Conservation (phyloP, 2,888 invertebrate genomes). For the Pyrochroa serraticornis region DNA sequence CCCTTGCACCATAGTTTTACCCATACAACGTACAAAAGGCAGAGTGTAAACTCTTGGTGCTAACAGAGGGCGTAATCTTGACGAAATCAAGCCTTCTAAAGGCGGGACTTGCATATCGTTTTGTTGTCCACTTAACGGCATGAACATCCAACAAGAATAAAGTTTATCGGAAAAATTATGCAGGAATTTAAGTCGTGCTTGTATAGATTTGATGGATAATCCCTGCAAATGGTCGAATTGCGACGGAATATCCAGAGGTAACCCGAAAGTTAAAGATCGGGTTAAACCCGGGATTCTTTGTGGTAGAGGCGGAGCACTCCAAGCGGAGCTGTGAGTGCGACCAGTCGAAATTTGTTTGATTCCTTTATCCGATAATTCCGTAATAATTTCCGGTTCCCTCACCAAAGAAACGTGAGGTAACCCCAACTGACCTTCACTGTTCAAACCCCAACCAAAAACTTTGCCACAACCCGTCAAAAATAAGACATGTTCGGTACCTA, state of each 20-base stretch:
- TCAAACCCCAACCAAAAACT: conserved; percentile 69
- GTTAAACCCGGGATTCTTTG: conserved; percentile 61
- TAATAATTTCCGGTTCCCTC: conserved; percentile 63
- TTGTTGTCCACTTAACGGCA: conserved; percentile 59
- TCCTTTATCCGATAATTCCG: conserved; percentile 60
- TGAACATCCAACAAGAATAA: conserved; percentile 64
- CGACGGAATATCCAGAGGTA: conserved; percentile 62
- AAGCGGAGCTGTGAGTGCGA: conserved; percentile 67
- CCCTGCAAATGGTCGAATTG: conserved; percentile 64
- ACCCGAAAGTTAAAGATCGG: conserved; percentile 60
- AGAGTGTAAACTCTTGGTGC: conserved; percentile 67
- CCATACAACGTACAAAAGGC: conserved; percentile 67
- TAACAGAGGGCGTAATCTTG: conserved; percentile 61
- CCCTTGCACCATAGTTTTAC: conserved; percentile 71
- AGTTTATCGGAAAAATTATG: conserved; percentile 68
- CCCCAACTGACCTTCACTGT: conserved; percentile 68
- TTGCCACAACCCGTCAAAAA: conserved; percentile 64
- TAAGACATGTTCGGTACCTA: conserved; percentile 67
- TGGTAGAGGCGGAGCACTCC: conserved; percentile 64
- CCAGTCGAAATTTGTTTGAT: conserved; percentile 69
- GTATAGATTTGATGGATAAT: conserved; percentile 60
- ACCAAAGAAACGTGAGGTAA: conserved; percentile 63
- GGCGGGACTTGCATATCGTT: conserved; percentile 55
- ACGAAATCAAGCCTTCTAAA: conserved; percentile 56
- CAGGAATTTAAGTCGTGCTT: conserved; percentile 63